A percentile compares a stretch with the other conserved stretches of the same genome.
Evolutionary conservation across 2,797 vertebrate species (phyloP).

Genomic region (Gambusia yucatana): DNA sequence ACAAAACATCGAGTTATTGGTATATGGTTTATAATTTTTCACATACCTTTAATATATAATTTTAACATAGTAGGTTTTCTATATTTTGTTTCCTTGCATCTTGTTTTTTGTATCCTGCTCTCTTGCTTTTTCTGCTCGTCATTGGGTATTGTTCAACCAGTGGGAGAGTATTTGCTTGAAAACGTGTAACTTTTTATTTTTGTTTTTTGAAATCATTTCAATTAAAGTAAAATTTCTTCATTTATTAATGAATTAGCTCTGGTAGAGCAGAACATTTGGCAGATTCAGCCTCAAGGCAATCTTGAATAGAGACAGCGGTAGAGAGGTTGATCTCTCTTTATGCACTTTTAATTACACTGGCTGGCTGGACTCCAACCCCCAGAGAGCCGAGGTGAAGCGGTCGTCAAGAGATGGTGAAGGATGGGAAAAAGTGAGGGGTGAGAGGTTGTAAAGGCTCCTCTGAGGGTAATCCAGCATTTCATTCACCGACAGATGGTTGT

Average conservation of each 20-base stretch:
- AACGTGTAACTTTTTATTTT: not conserved
- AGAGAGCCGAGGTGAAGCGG: conserved; percentile 59
- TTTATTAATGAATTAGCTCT: conserved; percentile 49
- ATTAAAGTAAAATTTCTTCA: conserved; percentile 45
- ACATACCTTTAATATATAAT: not conserved
- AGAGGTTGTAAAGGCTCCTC: conserved; percentile 38
- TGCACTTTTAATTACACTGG: conserved; percentile 78
- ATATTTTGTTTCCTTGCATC: not conserved
- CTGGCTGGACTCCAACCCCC: conserved; percentile 67
- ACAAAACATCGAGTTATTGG: not conserved
- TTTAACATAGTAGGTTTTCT: not conserved
- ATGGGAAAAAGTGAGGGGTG: not conserved
- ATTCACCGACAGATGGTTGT: conserved; percentile 59
- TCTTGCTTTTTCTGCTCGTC: not conserved
- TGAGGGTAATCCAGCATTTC: conserved; percentile 59
- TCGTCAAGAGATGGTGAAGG: conserved; percentile 46
- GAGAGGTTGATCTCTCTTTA: conserved; percentile 75
- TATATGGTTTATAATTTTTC: not conserved
- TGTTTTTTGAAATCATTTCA: conserved; percentile 3
- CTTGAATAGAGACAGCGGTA: conserved; percentile 52
- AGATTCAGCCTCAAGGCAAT: conserved; percentile 49
- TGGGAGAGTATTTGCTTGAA: not conserved
- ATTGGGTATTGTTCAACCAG: not conserved
- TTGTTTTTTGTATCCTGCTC: not conserved
- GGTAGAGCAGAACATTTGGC: conserved; percentile 35